These are phyloP conservation scores for Ariopsis seemanni DNA, from an alignment of 2,113 vertebrate genomes.

Conservation along the genomic window DNA sequence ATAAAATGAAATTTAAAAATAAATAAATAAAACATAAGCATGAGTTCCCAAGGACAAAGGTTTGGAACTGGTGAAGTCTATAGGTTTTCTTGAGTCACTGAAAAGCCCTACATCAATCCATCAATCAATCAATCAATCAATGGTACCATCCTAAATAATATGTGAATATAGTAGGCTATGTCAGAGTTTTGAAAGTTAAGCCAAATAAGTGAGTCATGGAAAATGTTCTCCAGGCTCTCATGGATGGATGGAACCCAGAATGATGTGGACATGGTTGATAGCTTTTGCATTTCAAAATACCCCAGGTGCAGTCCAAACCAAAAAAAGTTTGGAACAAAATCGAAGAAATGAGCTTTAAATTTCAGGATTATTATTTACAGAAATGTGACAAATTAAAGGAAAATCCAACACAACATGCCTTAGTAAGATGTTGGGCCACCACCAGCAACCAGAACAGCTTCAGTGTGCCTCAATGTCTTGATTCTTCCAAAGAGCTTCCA, in stretches of 20 bases:
- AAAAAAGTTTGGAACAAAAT: neutral
- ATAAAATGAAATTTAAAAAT: no score
- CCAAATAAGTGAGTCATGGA: conserved; percentile 1
- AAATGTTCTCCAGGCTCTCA: neutral
- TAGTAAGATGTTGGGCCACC: neutral
- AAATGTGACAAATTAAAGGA: neutral
- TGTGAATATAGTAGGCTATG: neutral
- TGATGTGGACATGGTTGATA: neutral
- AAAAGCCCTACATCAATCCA: neutral
- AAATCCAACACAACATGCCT: neutral
- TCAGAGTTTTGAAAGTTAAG: neutral
- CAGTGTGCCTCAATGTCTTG: neutral
- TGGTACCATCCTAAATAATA: neutral
- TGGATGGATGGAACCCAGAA: neutral
- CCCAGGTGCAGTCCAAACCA: neutral
- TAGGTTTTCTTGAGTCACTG: neutral
- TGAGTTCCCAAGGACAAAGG: neutral
- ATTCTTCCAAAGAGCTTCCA: neutral
- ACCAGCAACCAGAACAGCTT: neutral
- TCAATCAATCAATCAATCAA: neutral
- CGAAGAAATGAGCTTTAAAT: neutral
- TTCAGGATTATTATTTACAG: neutral
- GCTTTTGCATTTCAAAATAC: neutral
- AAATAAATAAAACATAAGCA: neutral
- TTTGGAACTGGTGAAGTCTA: neutral